A percentile compares a stretch with the other conserved stretches of the same genome.
Conservation (phyloP, 2,113 vertebrate genomes). For the Eulemur rufifrons region DNA sequence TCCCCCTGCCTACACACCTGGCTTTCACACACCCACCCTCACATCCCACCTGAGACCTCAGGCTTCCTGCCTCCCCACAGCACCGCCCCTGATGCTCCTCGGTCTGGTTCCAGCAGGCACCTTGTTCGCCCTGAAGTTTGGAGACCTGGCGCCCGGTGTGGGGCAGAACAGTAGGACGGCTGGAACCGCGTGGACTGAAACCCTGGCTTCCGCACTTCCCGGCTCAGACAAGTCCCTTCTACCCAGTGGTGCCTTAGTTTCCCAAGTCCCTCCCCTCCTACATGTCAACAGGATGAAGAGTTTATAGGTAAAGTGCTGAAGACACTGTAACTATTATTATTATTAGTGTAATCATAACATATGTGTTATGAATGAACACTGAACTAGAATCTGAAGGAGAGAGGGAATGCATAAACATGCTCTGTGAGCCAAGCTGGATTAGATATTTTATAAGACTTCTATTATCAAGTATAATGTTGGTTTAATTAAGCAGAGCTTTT, state of each 20-base stretch:
- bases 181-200: background rate
- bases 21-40: background rate
- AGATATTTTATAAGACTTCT: background rate
- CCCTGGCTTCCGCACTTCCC: background rate
- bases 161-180: rapidly evolving
- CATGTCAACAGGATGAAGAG: background rate
- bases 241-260: background rate
- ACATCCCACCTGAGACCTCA: background rate
- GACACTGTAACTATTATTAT: background rate
- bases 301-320: background rate
- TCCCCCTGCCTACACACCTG: background rate
- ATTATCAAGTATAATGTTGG: rapidly evolving
- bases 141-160: background rate
- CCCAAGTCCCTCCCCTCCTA: background rate
- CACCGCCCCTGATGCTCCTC: rapidly evolving
- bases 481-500: background rate
- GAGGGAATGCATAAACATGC: rapidly evolving
- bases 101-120: background rate
- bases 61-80: background rate
- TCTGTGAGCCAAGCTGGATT: background rate
- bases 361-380: rapidly evolving
- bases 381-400: background rate
- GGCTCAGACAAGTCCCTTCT: background rate
- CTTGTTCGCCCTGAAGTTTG: background rate
- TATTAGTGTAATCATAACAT: rapidly evolving